Evolutionary conservation across 2,113 vertebrate species (phyloP).

Genomic region (Cyprinus carpio): DNA sequence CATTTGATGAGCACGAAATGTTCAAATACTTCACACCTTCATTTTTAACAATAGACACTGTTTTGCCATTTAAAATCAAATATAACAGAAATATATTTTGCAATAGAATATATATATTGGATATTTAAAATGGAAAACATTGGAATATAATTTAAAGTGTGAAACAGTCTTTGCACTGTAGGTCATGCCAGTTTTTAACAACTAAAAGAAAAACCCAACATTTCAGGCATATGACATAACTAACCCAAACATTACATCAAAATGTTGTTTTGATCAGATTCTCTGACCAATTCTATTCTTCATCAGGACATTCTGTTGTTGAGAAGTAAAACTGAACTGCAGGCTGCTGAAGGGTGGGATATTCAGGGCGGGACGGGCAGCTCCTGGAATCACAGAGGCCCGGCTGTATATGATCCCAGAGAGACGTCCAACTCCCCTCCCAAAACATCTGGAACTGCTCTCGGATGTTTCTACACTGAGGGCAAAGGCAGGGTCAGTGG

Average conservation of each 20-base stretch:
- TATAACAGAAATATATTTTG: background rate
- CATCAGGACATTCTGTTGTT: background rate
- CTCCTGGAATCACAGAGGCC: background rate
- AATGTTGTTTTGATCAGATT: background rate
- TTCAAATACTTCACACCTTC: background rate
- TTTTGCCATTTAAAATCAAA: background rate
- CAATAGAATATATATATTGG: background rate
- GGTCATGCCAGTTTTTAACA: background rate
- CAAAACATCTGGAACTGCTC: conserved; percentile 46
- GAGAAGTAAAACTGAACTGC: conserved; percentile 11
- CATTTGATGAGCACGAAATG: background rate
- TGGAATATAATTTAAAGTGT: no score
- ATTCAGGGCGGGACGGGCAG: background rate
- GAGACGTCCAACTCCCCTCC: background rate
- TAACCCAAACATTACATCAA: background rate
- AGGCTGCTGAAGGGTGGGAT: conserved; percentile 21
- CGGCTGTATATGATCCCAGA: background rate
- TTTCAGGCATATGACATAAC: background rate
- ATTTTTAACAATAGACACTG: background rate
- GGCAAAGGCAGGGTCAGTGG: background rate
- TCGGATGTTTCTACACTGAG: background rate
- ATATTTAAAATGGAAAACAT: no score
- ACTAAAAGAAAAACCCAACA: background rate
- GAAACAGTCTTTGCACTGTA: no score
- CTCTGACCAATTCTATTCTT: background rate